These are phyloP conservation scores for Drosophila murphyi DNA, from an alignment of 1,140 invertebrate species.

Conservation along the genomic window DNA sequence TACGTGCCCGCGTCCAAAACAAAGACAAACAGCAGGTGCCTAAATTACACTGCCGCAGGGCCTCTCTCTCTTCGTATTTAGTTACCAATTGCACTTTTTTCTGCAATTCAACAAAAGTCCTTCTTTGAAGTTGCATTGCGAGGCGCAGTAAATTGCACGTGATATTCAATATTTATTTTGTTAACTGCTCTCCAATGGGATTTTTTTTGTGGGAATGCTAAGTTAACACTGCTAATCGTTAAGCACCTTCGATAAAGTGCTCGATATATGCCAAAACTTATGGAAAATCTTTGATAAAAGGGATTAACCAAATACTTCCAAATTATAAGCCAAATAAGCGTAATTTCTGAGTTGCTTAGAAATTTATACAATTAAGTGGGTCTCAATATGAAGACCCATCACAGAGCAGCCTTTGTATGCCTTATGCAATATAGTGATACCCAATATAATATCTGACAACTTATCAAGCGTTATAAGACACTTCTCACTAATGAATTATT, in stretches of 20 bases:
- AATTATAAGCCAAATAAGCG: slow-evolving; percentile 6
- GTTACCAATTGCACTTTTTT: slow-evolving; percentile 55
- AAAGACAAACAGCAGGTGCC: slow-evolving; percentile 43
- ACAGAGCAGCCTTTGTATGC: too few species aligned
- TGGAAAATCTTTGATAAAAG: too few species aligned
- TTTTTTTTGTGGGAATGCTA: too few species aligned
- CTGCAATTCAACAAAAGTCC: slow-evolving; percentile 4
- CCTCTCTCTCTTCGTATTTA: slow-evolving; percentile 15
- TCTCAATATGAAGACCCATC: too few species aligned
- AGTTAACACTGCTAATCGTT: neutral
- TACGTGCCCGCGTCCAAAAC: slow-evolving; percentile 56
- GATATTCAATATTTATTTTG: neutral
- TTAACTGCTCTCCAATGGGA: neutral
- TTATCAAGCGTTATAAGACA: too few species aligned
- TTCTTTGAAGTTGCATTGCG: neutral
- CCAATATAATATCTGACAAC: too few species aligned
- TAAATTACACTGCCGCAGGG: slow-evolving; percentile 63
- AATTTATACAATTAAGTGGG: neutral
- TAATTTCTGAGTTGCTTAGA: slow-evolving; percentile 43
- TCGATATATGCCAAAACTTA: neutral
- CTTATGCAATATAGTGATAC: too few species aligned
- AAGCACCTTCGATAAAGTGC: slow-evolving; percentile 23
- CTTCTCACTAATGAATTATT: too few species aligned
- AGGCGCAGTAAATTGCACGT: neutral
- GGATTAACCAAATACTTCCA: too few species aligned